Evolutionary conservation across 2,888 invertebrate species (phyloP), one percentile per base, ranked within the genome.

Genomic region (Ametastegia equiseti): DNA sequence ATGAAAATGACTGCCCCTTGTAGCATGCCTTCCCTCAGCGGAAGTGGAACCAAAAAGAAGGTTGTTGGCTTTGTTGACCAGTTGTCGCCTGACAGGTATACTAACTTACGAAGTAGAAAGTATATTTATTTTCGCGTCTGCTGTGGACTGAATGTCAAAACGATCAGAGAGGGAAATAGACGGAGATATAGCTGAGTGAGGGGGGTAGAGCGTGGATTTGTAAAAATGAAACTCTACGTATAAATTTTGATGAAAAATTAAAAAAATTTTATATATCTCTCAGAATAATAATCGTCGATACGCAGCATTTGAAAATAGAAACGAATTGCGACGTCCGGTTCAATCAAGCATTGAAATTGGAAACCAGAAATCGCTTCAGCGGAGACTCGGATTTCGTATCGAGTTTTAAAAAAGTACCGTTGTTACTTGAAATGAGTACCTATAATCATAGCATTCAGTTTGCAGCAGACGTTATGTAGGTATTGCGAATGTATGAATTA

Each of bases 41-140:
- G 90, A 86, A 90, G 86, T 86, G 90, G 91, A 86, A 89, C 91
- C 84, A 91, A 88, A 91, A 91, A 91, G 91, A 91, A 91, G 90
- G 89, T 90, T 87, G 91, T 91, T 86, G 91, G 89, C 86, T 91
- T 91, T 91, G 91, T 91, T 88, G 91, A 91, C 87, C 90, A 91
- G 87, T 86, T 88, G 82, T 88, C 90, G 83, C 88, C 90, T 81
- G 89, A 89, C 89, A 91, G 91, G 91, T 91, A 90, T 54, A 60
- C 57, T 42, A 42, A 75, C 75, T 60, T 42, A 78, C 60, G 75
- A 75, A 54, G 30, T 75, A 54, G 47, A 71, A 75, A 75, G 36
- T 54, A 75, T 75, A n/a, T n/a, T n/a, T n/a, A n/a, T n/a, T n/a
- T 23, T 19, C 0, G 30, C 27, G 60, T 78, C 60, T 78, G 60